Evolutionary conservation across 2,113 vertebrate genomes (phyloP), one percentile per base, ranked within the genome.

Genomic region (Malurus elegans): DNA sequence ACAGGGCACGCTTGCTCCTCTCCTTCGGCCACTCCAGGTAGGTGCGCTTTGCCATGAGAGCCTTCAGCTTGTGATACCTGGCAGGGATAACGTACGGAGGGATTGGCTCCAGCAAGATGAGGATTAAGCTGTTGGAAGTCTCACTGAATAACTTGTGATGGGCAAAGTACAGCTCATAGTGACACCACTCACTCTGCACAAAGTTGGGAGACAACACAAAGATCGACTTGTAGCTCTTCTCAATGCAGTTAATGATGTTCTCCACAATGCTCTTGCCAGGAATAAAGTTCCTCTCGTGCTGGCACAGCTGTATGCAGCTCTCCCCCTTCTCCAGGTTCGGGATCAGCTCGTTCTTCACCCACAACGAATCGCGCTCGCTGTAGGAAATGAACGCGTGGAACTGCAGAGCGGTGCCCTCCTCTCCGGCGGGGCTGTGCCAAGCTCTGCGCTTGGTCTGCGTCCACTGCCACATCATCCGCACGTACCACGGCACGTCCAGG

Each of bases 371-470:
- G 0, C 92, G 97, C 67, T 98, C 98, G 53, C 99, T 99, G 83
- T 99, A 99, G 9, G 99, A 99, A 57, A 99, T 66, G 78, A 99
- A 99, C 0, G 98, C 99, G 2, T 99, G 98, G n/a, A 98, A 99
- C 61, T 97, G 94, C 7, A 98, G 60, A 1, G 48, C 69, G 4
- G 50, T 61, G 40, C 97, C 91, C 56, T 96, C 95, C 48, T 98
- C 97, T 0, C 88, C 66, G 4, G 92, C 25, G 3, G 79, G 79
- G 18, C 6, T 10, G 15, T 74, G 97, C 96, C 97, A 88, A 11
- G 97, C 95, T 40, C 98, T 97, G 38, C 90, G 98, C 94, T 98
- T 99, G 11, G 97, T 98, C 91, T 96, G 98, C n/a, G 98, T 98
- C 98, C 99, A 99, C 94, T 98, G 98, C 97, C 97, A 98, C 15